Evolutionary conservation across 2,888 invertebrate genomes (phyloP), one percentile per base, ranked within the genome.

Genomic region (Eudasyphora cyanicolor): DNA sequence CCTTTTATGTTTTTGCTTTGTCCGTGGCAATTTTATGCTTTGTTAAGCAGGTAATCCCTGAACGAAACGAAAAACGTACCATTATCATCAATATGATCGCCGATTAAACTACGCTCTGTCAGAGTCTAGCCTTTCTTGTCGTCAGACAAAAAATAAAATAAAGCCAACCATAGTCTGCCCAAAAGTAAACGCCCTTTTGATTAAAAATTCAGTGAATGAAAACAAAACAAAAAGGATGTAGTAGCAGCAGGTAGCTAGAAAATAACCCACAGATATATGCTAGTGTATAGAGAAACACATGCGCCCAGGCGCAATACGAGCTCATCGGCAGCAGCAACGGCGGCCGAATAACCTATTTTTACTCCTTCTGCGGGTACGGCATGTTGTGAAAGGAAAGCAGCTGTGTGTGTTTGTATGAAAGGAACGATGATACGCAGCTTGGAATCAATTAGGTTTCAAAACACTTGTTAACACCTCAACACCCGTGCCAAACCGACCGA

Each of bases 381-480:
- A n/a, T n/a, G n/a, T n/a, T n/a, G n/a, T n/a, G n/a, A n/a, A n/a
- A n/a, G n/a, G n/a, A n/a, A n/a, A n/a, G n/a, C 87, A 83, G 86
- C 87, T 86, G 85, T n/a, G n/a, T n/a, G n/a, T n/a, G 79, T 76
- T 82, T 76, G 14, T 78, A 51, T 42, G 10, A 24, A 10, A 17
- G 3, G 14, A 12, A n/a, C 17, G 6, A 12, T 19, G 21, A n/a
- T n/a, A n/a, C n/a, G 38, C 74, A 45, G 79, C 77, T 73, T 32
- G 45, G 21, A 76, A 80, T 82, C 87, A 86, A 86, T 87, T 86
- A 86, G 85, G 86, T 86, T 67, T 42, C 67, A 38, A 82, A 86
- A 89, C 90, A 89, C 89, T 89, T 89, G 89, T 89, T 89, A 89
- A 88, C 88, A 89, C 87, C 87, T 88, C 87, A 88, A 88, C 88